A percentile compares a stretch with the other conserved stretches of the same genome.
Conservation (phyloP, 2,113 vertebrate genomes). For the Salminus brasiliensis region DNA sequence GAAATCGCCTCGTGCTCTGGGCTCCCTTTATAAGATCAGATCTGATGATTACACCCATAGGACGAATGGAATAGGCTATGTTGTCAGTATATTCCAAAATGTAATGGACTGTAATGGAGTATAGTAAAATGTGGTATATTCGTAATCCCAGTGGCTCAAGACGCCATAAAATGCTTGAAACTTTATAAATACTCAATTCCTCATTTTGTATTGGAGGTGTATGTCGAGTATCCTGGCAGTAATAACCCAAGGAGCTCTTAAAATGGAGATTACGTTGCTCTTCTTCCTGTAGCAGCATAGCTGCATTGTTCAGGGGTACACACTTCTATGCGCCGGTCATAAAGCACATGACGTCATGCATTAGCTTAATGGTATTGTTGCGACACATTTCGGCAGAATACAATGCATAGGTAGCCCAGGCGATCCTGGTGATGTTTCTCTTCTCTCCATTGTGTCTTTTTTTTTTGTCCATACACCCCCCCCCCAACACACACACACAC, state of each 20-base stretch:
- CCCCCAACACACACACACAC: background rate
- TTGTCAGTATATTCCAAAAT: too few species aligned
- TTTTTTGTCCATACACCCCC: constrained; percentile 54
- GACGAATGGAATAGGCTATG: background rate
- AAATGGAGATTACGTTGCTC: constrained; percentile 66
- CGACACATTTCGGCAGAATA: constrained; percentile 60
- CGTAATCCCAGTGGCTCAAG: constrained; percentile 48
- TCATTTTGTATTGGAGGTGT: constrained; percentile 44
- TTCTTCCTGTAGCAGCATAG: constrained; percentile 57
- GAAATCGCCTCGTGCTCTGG: constrained; percentile 11
- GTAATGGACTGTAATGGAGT: too few species aligned
- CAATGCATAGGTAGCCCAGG: constrained; percentile 55
- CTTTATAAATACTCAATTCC: constrained; percentile 60
- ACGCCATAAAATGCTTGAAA: constrained; percentile 53
- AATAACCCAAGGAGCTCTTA: constrained; percentile 62
- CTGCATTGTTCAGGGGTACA: constrained; percentile 64
- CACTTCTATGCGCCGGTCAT: constrained; percentile 59
- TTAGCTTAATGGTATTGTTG: constrained; percentile 73
- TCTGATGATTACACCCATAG: background rate
- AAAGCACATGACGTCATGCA: constrained; percentile 71
- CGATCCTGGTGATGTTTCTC: constrained; percentile 41
- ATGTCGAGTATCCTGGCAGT: constrained; percentile 57
- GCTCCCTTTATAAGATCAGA: constrained; percentile 14
- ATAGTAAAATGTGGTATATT: background rate
- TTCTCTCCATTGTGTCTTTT: constrained; percentile 51